Evolutionary conservation across 2,113 vertebrate genomes (phyloP), one percentile per base, ranked within the genome.

Genomic region (Willisornis vidua): DNA sequence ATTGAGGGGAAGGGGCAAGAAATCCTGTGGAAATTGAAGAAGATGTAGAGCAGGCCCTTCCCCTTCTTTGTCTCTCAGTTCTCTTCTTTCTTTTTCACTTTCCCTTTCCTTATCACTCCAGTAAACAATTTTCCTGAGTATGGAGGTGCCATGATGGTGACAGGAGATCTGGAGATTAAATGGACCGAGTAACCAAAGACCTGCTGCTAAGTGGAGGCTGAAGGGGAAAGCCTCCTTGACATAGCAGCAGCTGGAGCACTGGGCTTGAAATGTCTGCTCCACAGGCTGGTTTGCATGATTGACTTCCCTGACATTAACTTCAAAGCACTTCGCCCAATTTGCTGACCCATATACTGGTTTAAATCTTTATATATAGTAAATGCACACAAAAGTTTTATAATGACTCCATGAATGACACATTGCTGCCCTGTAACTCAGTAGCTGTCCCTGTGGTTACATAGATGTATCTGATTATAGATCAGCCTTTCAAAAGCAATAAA

Each of bases 401-500:
- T 12, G 19, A 75, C 39, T 93, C 73, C 15, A 7, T 52, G 91
- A 94, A 84, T 87, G 65, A 81, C 86, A 93, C 6, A 12, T 18
- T 63, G 65, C 41, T 92, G 73, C 73, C 76, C 80, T 80, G 57
- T 72, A 89, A 78, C 84, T 93, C 1, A 0, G 52, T 74, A 89
- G 83, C 24, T 90, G 57, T 93, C 77, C 89, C 14, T 59, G 68
- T 35, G 68, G 76, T 89, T 87, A 88, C 52, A 89, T 22, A 70
- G 85, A 94, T 26, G n/a, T 66, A 59, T 80, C 90, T 92, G 78
- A 76, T 93, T 95, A 92, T 92, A 93, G 89, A 88, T 84, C 80
- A 92, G 83, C 39, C 77, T 94, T 90, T 94, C 61, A 84, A 75
- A 94, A 90, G 93, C 26, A 91, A 89, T 77, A 75, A 90, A 96